These are phyloP conservation scores for Vesta saturnalis DNA, from an alignment of 2,888 invertebrate species.

Conservation along the genomic window DNA sequence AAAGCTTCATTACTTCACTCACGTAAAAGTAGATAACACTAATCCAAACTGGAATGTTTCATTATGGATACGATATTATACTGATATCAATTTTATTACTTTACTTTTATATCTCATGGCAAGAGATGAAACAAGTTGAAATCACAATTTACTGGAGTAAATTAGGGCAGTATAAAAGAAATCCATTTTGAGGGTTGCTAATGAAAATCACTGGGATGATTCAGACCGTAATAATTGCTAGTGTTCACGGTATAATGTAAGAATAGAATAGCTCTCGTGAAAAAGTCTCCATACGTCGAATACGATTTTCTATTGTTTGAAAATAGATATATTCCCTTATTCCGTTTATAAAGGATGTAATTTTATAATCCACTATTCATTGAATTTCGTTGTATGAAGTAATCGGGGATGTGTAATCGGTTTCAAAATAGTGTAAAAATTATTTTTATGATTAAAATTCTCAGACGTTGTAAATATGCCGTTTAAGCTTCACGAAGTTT, in stretches of 20 bases:
- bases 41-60: neutral
- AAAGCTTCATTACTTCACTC: too few relatives aligned
- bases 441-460: too few relatives aligned
- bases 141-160: conserved; percentile 33
- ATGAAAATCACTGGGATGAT: conserved; percentile 37
- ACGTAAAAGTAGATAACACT: conserved; percentile 2
- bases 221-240: conserved; percentile 36
- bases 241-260: conserved; percentile 16
- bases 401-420: too few relatives aligned
- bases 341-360: too few relatives aligned
- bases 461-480: too few relatives aligned
- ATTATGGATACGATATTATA: too few relatives aligned
- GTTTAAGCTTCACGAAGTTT: too few relatives aligned
- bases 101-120: conserved; percentile 25
- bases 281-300: neutral
- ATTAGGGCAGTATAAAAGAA: conserved; percentile 37
- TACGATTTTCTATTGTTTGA: conserved; percentile 9
- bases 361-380: too few relatives aligned
- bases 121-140: conserved; percentile 29
- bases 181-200: conserved; percentile 36
- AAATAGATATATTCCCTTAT: too few relatives aligned
- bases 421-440: too few relatives aligned
- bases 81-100: conserved; percentile 22
- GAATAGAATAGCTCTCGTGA: neutral
- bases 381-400: too few relatives aligned